Percentiles rank a stretch among this genome's conserved stretches.
These are phyloP conservation scores for Noctua janthe DNA, from an alignment of 2,888 invertebrate species.

Conservation along the genomic window DNA sequence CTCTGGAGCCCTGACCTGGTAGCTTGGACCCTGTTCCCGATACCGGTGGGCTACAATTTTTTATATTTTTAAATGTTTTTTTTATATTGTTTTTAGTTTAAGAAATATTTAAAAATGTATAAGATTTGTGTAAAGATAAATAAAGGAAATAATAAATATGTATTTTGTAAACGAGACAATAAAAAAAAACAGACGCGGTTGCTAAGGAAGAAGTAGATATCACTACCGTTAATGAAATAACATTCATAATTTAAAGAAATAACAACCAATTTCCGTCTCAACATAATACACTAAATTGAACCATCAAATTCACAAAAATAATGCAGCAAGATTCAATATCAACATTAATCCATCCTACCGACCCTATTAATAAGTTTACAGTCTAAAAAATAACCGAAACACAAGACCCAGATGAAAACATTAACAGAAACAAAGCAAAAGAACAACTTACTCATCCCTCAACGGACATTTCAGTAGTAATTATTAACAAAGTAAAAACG, in stretches of 20 bases:
- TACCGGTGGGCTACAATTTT: no score
- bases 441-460: constrained; percentile 43
- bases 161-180: no score
- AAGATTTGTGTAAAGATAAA: no score
- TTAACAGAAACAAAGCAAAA: constrained; percentile 40
- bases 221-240: background rate
- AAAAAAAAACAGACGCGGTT: background rate
- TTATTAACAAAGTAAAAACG: constrained; percentile 57
- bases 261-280: background rate
- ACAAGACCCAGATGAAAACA: constrained; percentile 28
- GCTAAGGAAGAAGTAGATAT: background rate
- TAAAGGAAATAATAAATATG: no score
- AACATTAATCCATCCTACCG: background rate
- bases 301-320: background rate
- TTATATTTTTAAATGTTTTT: no score
- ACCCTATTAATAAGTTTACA: background rate
- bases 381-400: background rate
- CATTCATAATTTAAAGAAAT: background rate
- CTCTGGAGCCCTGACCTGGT: no score
- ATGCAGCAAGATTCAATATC: background rate
- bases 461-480: constrained; percentile 53
- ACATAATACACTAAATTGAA: background rate
- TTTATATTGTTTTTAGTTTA: no score
- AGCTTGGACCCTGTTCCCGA: no score
- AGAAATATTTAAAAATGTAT: no score